These are phyloP conservation scores for Dryoscopus gambensis DNA, from an alignment of 2,113 vertebrate species.

Conservation along the genomic window DNA sequence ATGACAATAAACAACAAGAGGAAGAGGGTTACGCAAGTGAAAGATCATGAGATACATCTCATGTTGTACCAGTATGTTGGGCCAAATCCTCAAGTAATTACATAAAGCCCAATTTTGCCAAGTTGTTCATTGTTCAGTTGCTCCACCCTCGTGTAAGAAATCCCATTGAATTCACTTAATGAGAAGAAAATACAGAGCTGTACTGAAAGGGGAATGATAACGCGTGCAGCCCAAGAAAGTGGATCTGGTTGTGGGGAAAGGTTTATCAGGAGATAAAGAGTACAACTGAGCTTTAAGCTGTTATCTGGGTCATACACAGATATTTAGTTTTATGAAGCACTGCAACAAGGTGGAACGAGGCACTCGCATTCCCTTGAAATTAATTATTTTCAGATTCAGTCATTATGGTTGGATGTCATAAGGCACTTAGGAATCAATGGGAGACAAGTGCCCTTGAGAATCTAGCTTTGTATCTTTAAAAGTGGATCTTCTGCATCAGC, in stretches of 20 bases:
- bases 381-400: background rate
- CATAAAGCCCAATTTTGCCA: conserved; percentile 55
- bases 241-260: background rate
- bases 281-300: background rate
- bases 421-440: background rate
- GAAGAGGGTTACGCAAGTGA: conserved; percentile 48
- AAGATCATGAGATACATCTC: conserved; percentile 60
- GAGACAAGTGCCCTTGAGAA: background rate
- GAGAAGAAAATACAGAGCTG: background rate
- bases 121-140: conserved; percentile 39
- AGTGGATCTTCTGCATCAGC: conserved; percentile 8
- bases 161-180: conserved; percentile 18
- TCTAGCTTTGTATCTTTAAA: background rate
- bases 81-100: conserved; percentile 65
- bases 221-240: background rate
- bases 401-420: background rate
- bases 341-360: background rate
- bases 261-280: background rate
- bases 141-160: conserved; percentile 28
- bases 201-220: background rate
- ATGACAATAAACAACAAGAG: conserved; percentile 62
- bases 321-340: background rate
- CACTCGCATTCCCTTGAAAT: background rate
- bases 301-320: background rate
- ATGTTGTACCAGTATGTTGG: conserved; percentile 49